Conservation (phyloP, 2,113 vertebrate genomes). For the Cephalopholis sonnerati region DNA sequence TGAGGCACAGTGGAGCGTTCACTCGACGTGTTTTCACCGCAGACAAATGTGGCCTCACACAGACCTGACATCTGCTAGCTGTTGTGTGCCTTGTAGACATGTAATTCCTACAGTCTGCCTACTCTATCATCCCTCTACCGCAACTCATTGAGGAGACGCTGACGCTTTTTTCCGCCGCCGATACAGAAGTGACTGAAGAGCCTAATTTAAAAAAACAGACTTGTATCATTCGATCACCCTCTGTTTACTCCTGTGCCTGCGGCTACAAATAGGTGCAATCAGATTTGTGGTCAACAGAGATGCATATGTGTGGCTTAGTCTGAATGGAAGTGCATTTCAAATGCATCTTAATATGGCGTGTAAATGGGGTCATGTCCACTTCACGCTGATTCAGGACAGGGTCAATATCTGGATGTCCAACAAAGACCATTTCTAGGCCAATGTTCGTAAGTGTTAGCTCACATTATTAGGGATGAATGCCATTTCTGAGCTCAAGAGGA, state of each 20-base stretch:
- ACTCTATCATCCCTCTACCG: conserved; percentile 60
- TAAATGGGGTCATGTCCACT: no score
- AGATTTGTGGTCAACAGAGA: neutral
- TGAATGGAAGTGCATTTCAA: neutral
- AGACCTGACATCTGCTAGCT: conserved; percentile 80
- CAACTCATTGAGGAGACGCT: conserved; percentile 12
- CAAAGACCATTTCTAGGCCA: no score
- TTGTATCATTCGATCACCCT: neutral
- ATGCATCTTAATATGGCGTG: no score
- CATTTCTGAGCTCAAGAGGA: no score
- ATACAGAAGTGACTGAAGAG: conserved; percentile 5
- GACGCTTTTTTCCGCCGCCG: conserved; percentile 10
- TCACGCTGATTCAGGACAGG: no score
- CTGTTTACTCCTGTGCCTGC: neutral
- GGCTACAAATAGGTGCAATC: neutral
- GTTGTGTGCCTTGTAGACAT: conserved; percentile 73
- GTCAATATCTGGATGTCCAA: no score
- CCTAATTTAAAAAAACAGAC: neutral
- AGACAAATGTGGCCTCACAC: conserved; percentile 79
- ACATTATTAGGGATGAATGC: no score
- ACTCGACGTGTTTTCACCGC: conserved; percentile 65
- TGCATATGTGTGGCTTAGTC: neutral
- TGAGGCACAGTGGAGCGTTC: conserved; percentile 77
- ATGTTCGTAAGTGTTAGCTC: no score
- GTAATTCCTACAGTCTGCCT: conserved; percentile 63